Evolutionary conservation across 1,140 invertebrate genomes (phyloP), one percentile per base, ranked within the genome.

Genomic region (Leptopilina boulardi): DNA sequence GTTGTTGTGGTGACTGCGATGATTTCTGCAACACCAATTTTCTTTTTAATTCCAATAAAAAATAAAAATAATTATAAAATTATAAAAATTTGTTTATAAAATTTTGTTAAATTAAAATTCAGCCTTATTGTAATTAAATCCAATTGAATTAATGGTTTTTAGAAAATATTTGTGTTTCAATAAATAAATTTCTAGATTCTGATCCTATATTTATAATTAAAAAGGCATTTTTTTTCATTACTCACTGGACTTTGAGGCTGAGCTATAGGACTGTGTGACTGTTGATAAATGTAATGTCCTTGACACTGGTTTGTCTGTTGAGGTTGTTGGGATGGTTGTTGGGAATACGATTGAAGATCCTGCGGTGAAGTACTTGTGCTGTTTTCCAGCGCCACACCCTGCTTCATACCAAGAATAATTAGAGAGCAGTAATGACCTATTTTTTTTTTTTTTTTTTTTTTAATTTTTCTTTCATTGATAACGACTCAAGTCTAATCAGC

Each of bases 331-430:
- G 81, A 81, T 70, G 84, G 78, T 79, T 87, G 88, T 82, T 90
- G 89, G 70, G 86, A 82, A 77, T 91, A 91, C 75, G 79, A 87
- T 74, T 90, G 87, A 80, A 90, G 86, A 84, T 91, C 88, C 81
- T 91, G 87, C 86, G 90, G 88, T 75, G 91, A 90, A 85, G 87
- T 88, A 85, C 87, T 91, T 84, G 89, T 89, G 87, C 89, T 92
- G 86, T 93, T 94, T 83, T 95, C 94, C 87, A 94, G 78, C 79
- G 91, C 89, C 80, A 93, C 89, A 80, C 92, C 92, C 93, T 94
- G 90, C 84, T 91, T 88, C 78, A 87, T 84, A 86, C 78, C 83
- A 79, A 85, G 73, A 79, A 74, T 76, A 79, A 86, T 81, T 83
- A 85, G 80, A 73, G 18, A 77, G 75, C 71, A 79, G 74, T 3